Evolutionary conservation across 2,888 invertebrate species (phyloP).

Genomic region (Biston stratarius): DNA sequence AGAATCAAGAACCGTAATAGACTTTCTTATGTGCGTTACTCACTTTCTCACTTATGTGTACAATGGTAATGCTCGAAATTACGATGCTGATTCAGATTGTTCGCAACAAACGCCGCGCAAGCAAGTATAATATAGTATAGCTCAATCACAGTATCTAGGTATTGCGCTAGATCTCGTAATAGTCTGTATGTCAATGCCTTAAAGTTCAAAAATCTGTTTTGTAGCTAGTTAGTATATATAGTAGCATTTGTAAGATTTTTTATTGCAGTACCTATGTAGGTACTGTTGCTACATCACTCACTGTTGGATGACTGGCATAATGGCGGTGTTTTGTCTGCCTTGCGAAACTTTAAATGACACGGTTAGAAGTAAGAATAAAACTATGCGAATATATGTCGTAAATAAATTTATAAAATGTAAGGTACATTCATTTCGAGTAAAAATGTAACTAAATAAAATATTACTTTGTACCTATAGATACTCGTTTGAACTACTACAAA

Average conservation of each 20-base stretch:
- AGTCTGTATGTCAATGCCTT: slow-evolving; percentile 3
- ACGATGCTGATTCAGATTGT: slow-evolving; percentile 28
- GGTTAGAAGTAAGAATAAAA: slow-evolving; percentile 5
- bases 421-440: neutral
- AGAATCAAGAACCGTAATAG: slow-evolving; percentile 18
- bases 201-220: slow-evolving; percentile 3
- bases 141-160: neutral
- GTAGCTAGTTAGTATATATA: neutral
- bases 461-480: neutral
- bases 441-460: neutral
- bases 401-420: too few species aligned
- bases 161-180: neutral
- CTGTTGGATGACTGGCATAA: slow-evolving; percentile 42
- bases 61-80: slow-evolving; percentile 19
- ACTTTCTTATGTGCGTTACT: slow-evolving; percentile 43
- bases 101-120: slow-evolving; percentile 24
- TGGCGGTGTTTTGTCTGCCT: slow-evolving; percentile 36
- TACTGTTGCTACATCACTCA: slow-evolving; percentile 31
- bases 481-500: neutral
- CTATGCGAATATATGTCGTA: neutral
- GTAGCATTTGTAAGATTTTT: slow-evolving; percentile 2
- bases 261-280: neutral
- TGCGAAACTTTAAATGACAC: slow-evolving; percentile 39
- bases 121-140: neutral
- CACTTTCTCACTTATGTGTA: slow-evolving; percentile 30